phyloP scores from a whole-genome alignment of 2,888 invertebrate genomes.

The Drosophila vallismaia region DNA sequence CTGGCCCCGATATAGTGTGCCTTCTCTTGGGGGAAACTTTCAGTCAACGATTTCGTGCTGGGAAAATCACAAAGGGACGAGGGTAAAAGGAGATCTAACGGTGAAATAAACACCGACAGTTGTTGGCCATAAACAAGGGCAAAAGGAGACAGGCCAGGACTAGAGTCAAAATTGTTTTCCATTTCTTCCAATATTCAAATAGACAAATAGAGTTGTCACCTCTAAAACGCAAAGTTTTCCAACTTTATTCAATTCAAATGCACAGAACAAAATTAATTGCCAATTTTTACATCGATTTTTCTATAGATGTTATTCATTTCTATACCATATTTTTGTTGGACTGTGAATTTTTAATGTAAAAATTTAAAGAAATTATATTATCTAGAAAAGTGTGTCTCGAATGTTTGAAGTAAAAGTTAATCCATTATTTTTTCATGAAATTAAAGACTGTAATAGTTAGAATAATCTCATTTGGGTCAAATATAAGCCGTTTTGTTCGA shows the following conservation, averaged over 20 bases:
- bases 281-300: no score
- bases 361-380: no score
- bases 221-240: constrained; percentile 11
- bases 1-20: constrained; percentile 8
- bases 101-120: constrained; percentile 53
- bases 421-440: no score
- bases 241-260: constrained; percentile 5
- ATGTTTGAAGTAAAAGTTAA: no score
- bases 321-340: neutral
- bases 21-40: constrained; percentile 21
- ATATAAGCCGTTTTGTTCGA: no score
- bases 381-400: no score
- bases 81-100: constrained; percentile 46
- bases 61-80: constrained; percentile 2
- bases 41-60: constrained; percentile 30
- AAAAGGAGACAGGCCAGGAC: constrained; percentile 6
- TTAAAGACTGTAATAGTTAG: no score
- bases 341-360: neutral
- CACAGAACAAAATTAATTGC: constrained; percentile 28
- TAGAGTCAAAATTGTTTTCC: neutral
- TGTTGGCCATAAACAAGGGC: constrained; percentile 37
- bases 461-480: no score
- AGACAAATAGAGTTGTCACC: constrained; percentile 65
- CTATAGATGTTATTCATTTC: no score
- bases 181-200: neutral